Conservation (phyloP, 1,140 invertebrate species). For the Lasioglossum baleicum region DNA sequence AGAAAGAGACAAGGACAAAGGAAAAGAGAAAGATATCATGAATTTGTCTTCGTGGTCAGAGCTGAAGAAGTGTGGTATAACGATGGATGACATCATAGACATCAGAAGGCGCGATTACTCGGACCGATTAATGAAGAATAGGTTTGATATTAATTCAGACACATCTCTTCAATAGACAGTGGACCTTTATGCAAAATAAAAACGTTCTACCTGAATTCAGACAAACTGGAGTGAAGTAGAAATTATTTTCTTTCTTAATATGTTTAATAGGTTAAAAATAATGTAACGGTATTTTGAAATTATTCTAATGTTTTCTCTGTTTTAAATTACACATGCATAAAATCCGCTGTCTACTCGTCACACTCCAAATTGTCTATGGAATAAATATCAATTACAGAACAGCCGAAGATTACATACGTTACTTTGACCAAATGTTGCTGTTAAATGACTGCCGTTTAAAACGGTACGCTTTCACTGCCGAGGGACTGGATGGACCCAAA, state of each 20-base stretch:
- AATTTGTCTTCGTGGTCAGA: conserved; percentile 70
- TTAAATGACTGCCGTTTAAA: conserved; percentile 62
- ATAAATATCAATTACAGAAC: conserved; percentile 64
- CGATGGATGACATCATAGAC: conserved; percentile 65
- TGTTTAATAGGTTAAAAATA: no score
- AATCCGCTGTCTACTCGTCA: no score
- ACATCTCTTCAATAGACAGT: not conserved
- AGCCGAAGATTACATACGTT: conserved; percentile 70
- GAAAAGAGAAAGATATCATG: conserved; percentile 64
- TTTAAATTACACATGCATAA: no score
- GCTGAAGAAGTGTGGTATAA: conserved; percentile 67
- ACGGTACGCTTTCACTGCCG: conserved; percentile 64
- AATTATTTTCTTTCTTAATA: no score
- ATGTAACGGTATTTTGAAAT: no score
- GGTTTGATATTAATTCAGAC: conserved; percentile 52
- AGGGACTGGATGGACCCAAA: conserved; percentile 69
- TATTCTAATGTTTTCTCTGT: no score
- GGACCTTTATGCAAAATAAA: no score
- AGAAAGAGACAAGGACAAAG: conserved; percentile 54
- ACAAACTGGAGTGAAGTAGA: no score
- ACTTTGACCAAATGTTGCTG: conserved; percentile 74
- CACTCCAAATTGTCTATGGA: not conserved
- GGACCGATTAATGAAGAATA: conserved; percentile 63
- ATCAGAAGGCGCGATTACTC: conserved; percentile 58
- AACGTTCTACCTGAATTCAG: no score